A percentile compares a stretch with the other conserved stretches of the same genome.
phyloP scores from a whole-genome alignment of 2,113 vertebrate genomes.

The Loxodonta africana region DNA sequence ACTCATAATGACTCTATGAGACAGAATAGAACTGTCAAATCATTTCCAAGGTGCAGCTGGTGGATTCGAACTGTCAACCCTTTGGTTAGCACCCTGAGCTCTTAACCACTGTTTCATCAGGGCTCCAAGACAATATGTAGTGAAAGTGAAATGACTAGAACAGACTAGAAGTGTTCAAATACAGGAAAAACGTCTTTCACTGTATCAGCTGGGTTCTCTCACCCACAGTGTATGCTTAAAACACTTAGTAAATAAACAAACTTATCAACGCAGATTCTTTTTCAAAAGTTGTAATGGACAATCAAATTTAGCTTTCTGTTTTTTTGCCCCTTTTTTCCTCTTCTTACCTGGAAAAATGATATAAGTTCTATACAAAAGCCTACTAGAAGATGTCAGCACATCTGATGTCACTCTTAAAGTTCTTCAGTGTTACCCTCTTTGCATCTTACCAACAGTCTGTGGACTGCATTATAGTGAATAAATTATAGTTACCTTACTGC shows the following conservation, averaged over 20 bases:
- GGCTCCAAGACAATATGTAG: not conserved
- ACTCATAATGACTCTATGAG: too few relatives aligned
- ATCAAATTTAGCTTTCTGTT: not conserved
- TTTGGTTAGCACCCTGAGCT: too few relatives aligned
- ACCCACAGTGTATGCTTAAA: not conserved
- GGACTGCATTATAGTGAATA: fast-evolving
- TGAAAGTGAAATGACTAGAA: not conserved
- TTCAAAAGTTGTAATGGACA: not conserved
- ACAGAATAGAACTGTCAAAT: too few relatives aligned
- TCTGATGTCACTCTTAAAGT: not conserved
- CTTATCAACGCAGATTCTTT: not conserved
- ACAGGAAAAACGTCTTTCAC: not conserved
- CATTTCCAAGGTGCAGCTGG: too few relatives aligned
- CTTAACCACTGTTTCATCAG: too few relatives aligned
- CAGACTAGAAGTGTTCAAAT: not conserved
- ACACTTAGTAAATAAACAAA: not conserved
- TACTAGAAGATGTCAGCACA: not conserved
- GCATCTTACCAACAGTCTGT: not conserved
- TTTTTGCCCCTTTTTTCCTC: not conserved
- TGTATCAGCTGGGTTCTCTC: not conserved
- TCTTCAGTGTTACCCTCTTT: not conserved
- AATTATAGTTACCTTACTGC: not conserved
- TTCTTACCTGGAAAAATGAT: not conserved
- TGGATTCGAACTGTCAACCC: too few relatives aligned
- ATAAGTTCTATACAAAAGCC: not conserved